Evolutionary conservation across 1,140 invertebrate genomes (phyloP).

Genomic region (Acromyrmex echinatior): DNA sequence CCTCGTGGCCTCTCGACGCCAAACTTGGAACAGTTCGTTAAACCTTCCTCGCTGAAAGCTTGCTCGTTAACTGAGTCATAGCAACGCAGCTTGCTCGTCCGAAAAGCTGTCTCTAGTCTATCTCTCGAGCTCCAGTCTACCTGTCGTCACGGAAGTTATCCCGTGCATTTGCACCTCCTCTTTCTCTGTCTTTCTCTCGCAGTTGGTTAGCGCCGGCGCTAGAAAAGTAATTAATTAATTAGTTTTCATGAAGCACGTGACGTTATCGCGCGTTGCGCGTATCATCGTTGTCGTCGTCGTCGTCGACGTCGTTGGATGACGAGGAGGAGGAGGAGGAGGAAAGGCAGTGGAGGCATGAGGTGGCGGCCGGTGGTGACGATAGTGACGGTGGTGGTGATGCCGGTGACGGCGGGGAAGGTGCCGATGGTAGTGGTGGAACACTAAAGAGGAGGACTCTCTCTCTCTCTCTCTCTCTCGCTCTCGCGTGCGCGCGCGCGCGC

Average conservation of each 20-base stretch:
- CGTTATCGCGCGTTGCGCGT: constrained; percentile 78
- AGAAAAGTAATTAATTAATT: constrained; percentile 84
- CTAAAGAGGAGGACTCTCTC: constrained; percentile 40
- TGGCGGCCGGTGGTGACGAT: constrained; percentile 37
- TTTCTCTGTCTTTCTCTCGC: background rate
- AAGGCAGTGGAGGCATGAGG: constrained; percentile 53
- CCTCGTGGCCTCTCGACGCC: constrained; percentile 26
- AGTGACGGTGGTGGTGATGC: constrained; percentile 36
- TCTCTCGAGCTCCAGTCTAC: constrained; percentile 1
- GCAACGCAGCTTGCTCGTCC: constrained; percentile 44
- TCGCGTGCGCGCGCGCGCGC: constrained; percentile 59
- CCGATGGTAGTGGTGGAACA: constrained; percentile 57
- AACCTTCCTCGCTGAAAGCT: constrained; percentile 57
- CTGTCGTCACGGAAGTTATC: constrained; percentile 37
- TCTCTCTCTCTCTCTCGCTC: constrained; percentile 59
- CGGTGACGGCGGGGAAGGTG: constrained; percentile 50
- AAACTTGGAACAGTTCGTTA: constrained; percentile 62
- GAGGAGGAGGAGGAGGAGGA: background rate
- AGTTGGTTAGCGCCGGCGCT: constrained; percentile 67
- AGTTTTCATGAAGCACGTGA: constrained; percentile 78
- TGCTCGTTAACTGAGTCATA: constrained; percentile 53
- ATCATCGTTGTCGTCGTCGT: constrained; percentile 53
- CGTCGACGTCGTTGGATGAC: constrained; percentile 33
- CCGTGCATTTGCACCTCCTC: background rate
- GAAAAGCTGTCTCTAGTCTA: constrained; percentile 32